These are phyloP conservation scores for Pedetes capensis DNA, from an alignment of 2,113 vertebrate genomes.

Conservation along the genomic window DNA sequence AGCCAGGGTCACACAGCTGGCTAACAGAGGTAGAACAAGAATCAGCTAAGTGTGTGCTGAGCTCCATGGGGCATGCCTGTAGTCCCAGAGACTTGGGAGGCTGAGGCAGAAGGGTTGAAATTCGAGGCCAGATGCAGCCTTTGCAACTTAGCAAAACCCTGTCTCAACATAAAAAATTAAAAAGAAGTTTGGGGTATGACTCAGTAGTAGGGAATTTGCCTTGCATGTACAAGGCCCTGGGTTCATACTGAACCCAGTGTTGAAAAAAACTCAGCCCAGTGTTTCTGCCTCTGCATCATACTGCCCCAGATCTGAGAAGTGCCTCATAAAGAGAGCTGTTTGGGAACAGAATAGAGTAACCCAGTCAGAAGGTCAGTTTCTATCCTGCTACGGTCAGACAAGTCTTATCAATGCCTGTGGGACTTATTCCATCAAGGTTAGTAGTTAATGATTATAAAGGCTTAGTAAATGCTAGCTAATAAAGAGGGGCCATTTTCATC, in stretches of 20 bases:
- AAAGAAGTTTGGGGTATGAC: too few species aligned
- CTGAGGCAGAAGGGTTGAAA: too few species aligned
- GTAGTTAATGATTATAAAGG: slow-evolving; percentile 65
- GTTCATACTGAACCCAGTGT: too few species aligned
- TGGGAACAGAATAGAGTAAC: not conserved
- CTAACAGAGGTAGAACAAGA: not conserved
- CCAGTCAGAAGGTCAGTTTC: slow-evolving; percentile 13
- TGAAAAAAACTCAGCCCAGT: not conserved
- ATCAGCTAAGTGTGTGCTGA: too few species aligned
- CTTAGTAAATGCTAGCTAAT: slow-evolving; percentile 53
- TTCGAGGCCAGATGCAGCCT: too few species aligned
- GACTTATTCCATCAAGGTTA: not conserved
- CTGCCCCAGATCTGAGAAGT: not conserved
- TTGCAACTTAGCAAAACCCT: too few species aligned
- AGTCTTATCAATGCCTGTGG: not conserved
- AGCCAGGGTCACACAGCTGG: not conserved
- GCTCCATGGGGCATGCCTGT: too few species aligned
- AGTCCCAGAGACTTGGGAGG: too few species aligned
- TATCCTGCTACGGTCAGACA: not conserved
- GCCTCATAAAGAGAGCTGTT: not conserved
- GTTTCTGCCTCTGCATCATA: not conserved
- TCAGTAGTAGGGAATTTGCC: too few species aligned
- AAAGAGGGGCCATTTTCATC: not conserved
- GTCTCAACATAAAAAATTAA: too few species aligned
- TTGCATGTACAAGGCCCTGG: too few species aligned